Percentiles rank a stretch among this genome's conserved stretches.
Conservation (phyloP, 2,797 vertebrate genomes). For the Galaxias olidus region DNA sequence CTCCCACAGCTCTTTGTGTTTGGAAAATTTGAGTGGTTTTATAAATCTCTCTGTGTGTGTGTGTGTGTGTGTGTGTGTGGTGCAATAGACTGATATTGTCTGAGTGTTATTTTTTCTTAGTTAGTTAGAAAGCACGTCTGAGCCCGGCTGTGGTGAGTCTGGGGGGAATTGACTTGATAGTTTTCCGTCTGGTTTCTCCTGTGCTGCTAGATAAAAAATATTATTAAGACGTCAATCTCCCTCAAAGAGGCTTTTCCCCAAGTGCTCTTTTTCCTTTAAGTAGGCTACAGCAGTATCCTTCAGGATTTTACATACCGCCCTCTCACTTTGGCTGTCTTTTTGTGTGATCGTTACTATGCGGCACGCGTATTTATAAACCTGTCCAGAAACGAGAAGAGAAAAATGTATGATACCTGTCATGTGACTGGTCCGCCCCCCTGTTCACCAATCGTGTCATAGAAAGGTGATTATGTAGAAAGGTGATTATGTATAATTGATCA, state of each 20-base stretch:
- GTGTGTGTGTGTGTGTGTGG: not conserved
- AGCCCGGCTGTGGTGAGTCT: too few species aligned
- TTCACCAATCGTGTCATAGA: too few species aligned
- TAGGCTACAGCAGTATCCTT: not conserved
- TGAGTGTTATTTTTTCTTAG: too few species aligned
- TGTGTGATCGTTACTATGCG: not conserved
- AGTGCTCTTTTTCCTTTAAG: conserved; percentile 2
- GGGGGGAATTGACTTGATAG: too few species aligned
- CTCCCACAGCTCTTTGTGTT: not conserved
- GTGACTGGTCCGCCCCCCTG: too few species aligned
- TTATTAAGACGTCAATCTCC: conserved; percentile 8
- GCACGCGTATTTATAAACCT: not conserved
- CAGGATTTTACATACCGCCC: not conserved
- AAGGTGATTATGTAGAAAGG: too few species aligned
- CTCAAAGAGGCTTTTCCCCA: not conserved
- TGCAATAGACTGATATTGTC: too few species aligned
- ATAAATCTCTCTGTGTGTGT: not conserved
- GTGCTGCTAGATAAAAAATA: not conserved
- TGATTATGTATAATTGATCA: too few species aligned
- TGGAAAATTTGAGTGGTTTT: not conserved
- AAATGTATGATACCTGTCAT: too few species aligned
- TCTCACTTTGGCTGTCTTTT: not conserved
- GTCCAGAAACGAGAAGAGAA: not conserved
- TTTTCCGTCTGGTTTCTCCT: too few species aligned
- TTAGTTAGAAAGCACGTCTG: too few species aligned